Conservation (phyloP, 2,888 invertebrate genomes). For the Chalcosyrphus nemorum region DNA sequence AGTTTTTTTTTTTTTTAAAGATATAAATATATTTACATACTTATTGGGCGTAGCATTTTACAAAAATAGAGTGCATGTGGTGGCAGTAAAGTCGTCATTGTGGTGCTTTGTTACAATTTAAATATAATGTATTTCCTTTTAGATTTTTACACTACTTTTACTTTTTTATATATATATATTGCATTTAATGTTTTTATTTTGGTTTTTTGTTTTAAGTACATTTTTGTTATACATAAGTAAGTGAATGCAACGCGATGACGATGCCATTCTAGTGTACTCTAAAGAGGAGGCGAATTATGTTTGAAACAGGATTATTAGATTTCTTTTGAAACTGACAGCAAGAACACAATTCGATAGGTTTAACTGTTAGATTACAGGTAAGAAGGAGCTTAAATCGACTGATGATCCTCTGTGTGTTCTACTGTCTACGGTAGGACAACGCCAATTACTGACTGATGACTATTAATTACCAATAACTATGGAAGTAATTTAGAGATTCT, state of each 20-base stretch:
- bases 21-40: constrained; percentile 15
- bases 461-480: too few relatives aligned
- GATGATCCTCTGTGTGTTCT: too few relatives aligned
- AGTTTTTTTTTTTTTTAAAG: too few relatives aligned
- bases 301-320: constrained; percentile 24
- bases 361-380: too few relatives aligned
- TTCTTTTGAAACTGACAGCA: too few relatives aligned
- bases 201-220: constrained; percentile 13
- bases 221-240: constrained; percentile 12
- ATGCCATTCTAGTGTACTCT: constrained; percentile 57
- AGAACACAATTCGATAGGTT: too few relatives aligned
- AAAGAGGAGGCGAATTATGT: constrained; percentile 15
- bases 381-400: too few relatives aligned
- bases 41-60: constrained; percentile 46
- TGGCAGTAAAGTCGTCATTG: constrained; percentile 45
- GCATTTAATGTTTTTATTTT: constrained; percentile 1
- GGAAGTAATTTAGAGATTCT: too few relatives aligned
- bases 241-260: constrained; percentile 44
- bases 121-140: constrained; percentile 13
- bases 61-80: constrained; percentile 52
- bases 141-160: background rate
- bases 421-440: too few relatives aligned
- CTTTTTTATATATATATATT: constrained; percentile 8
- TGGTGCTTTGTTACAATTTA: constrained; percentile 48
- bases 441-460: too few relatives aligned